A percentile compares a stretch with the other conserved stretches of the same genome.
phyloP scores from a whole-genome alignment of 2,113 vertebrate genomes.

The Alouatta palliata region DNA sequence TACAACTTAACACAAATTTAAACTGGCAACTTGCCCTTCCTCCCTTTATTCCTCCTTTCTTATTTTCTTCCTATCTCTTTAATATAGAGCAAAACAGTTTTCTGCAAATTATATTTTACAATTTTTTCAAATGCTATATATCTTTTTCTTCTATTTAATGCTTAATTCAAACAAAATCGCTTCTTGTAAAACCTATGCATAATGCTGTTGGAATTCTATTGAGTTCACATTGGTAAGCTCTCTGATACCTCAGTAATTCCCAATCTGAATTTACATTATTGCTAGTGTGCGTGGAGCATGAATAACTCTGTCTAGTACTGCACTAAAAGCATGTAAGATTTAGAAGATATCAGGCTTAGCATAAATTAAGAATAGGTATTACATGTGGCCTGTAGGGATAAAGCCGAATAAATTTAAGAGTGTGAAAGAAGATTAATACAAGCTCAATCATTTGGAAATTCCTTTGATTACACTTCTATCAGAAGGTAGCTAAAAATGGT shows the following conservation, averaged over 20 bases:
- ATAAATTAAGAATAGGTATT: constrained; percentile 64
- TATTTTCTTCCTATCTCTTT: neutral
- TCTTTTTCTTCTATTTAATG: neutral
- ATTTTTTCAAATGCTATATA: neutral
- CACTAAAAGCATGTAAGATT: constrained; percentile 56
- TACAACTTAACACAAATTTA: neutral
- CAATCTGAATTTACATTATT: constrained; percentile 1
- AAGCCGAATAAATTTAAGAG: constrained; percentile 42
- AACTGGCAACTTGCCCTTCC: neutral
- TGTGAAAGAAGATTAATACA: constrained; percentile 38
- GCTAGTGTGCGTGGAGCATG: neutral
- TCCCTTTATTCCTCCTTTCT: neutral
- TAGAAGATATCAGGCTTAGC: constrained; percentile 51
- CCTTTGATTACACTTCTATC: constrained; percentile 17
- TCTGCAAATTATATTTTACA: neutral
- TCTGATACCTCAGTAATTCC: neutral
- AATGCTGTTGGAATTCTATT: neutral
- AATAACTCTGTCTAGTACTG: constrained; percentile 43
- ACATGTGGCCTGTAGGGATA: neutral
- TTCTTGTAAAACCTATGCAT: neutral
- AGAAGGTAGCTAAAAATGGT: neutral
- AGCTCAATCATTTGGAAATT: constrained; percentile 48
- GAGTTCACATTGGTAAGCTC: neutral
- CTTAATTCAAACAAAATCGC: neutral
- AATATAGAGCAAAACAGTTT: neutral